Percentiles rank a stretch among this genome's conserved stretches.
phyloP scores from a whole-genome alignment of 1,140 invertebrate genomes.

The Spodoptera frugiperda region DNA sequence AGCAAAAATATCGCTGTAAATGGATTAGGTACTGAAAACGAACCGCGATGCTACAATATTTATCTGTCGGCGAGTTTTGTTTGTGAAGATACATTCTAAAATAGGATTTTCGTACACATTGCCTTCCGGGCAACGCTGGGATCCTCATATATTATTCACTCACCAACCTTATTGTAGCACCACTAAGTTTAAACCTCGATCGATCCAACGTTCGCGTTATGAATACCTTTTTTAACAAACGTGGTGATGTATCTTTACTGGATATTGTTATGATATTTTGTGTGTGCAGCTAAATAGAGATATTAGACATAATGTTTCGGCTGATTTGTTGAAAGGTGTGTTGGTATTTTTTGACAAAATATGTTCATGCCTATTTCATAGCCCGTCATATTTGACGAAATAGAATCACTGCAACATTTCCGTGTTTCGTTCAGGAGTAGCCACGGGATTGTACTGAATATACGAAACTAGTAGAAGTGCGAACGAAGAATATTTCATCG shows the following conservation, averaged over 20 bases:
- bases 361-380: too few relatives aligned
- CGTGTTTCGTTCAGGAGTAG: too few relatives aligned
- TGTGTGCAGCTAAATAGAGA: neutral
- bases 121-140: conserved; percentile 55
- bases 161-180: conserved; percentile 53
- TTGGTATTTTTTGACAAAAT: too few relatives aligned
- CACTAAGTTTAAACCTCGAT: conserved; percentile 62
- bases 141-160: conserved; percentile 61
- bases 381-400: too few relatives aligned
- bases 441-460: too few relatives aligned
- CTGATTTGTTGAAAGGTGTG: too few relatives aligned
- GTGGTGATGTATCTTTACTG: neutral
- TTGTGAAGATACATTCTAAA: conserved; percentile 54
- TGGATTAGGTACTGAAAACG: conserved; percentile 25
- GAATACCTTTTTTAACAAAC: conserved; percentile 30
- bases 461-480: too few relatives aligned
- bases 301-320: too few relatives aligned
- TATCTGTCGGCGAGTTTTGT: conserved; percentile 46
- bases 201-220: conserved; percentile 50
- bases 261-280: neutral
- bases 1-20: conserved; percentile 14
- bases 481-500: too few relatives aligned
- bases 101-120: conserved; percentile 53
- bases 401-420: too few relatives aligned
- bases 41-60: conserved; percentile 44